Evolutionary conservation across 2,888 invertebrate species (phyloP), one percentile per base, ranked within the genome.

Genomic region (Drosophila villosipedis): DNA sequence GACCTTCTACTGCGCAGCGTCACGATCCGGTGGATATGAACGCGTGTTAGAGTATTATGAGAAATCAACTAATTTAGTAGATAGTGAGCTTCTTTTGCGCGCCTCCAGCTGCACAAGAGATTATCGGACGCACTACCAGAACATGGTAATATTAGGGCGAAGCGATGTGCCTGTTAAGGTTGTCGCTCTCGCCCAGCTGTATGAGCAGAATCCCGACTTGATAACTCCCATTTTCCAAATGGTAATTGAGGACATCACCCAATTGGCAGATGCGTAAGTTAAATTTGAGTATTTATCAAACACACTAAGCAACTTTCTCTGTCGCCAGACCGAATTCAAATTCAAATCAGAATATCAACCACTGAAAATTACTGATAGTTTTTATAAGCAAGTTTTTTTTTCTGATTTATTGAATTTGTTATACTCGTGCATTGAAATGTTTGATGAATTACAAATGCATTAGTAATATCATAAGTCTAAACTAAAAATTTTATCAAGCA

Each of bases 31-130:
- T 4, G 52, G 50, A 9, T 82, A 82, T 47, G 16, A 19, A 1
- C 25, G 41, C 0, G 50, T 78, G 1, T n/a, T 78, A 14, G 47
- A 30, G 3, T 94, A 94, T 67, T 96, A 95, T 92, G 75, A 90
- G 19, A 83, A 76, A 0, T 94, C 95, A 49, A 94, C 95, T 41
- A 94, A 96, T 0, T 95, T 95, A 19, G 94, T 95, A 0, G 97
- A 97, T 91, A 95, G 96, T 89, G 94, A 95, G 30, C 91, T 94
- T 12, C 94, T 97, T 0, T 94, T 97, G 31, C 91, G 92, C 43
- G 95, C 95, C 2, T 92, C 97, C 63, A 96, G 96, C 1, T 97
- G 97, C 87, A 95, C 96, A 0, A 93, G 92, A 30, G 91, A 95
- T 68, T 86, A 92, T 41, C 93, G 96, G 1, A 90, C 92, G 9